phyloP scores from a whole-genome alignment of 1,140 invertebrate genomes.

The Drosophila pseudoananassae region DNA sequence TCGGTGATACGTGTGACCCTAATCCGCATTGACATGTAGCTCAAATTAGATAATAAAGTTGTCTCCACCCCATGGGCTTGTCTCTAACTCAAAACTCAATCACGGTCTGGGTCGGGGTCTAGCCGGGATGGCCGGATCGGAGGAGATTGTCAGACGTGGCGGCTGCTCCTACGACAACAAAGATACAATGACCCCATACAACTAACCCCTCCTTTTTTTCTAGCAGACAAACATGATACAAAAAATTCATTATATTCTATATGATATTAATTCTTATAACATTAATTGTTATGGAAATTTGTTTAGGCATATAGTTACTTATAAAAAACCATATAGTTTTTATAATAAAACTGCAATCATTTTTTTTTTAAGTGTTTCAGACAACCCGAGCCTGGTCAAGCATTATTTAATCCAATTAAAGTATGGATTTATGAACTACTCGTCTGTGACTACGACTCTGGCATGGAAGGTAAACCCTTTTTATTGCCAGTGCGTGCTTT shows the following conservation, averaged over 20 bases:
- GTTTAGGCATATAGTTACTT: neutral
- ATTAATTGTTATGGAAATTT: neutral
- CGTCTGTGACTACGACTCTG: slow-evolving; percentile 30
- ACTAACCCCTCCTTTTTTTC: neutral
- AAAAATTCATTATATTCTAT: neutral
- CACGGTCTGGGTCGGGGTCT: slow-evolving; percentile 46
- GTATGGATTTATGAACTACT: slow-evolving; percentile 69
- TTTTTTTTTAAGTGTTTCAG: slow-evolving; percentile 3
- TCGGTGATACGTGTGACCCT: slow-evolving; percentile 74
- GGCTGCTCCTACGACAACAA: slow-evolving; percentile 51
- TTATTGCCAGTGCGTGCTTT: slow-evolving; percentile 59
- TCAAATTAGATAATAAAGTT: slow-evolving; percentile 79
- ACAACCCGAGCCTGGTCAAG: slow-evolving; percentile 52
- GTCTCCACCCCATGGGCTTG: slow-evolving; percentile 41
- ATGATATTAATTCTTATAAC: too few relatives aligned
- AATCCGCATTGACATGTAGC: slow-evolving; percentile 81
- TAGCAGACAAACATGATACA: neutral
- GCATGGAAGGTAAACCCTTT: slow-evolving; percentile 52
- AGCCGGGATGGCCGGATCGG: slow-evolving; percentile 12
- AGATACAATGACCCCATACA: slow-evolving; percentile 30
- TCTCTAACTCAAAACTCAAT: slow-evolving; percentile 15
- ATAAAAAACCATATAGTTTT: too few relatives aligned
- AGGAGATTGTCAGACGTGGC: slow-evolving; percentile 43
- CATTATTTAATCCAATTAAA: slow-evolving; percentile 81
- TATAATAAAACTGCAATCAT: neutral